phyloP scores from a whole-genome alignment of 1,140 invertebrate species.

The Drosophila tsacasi region DNA sequence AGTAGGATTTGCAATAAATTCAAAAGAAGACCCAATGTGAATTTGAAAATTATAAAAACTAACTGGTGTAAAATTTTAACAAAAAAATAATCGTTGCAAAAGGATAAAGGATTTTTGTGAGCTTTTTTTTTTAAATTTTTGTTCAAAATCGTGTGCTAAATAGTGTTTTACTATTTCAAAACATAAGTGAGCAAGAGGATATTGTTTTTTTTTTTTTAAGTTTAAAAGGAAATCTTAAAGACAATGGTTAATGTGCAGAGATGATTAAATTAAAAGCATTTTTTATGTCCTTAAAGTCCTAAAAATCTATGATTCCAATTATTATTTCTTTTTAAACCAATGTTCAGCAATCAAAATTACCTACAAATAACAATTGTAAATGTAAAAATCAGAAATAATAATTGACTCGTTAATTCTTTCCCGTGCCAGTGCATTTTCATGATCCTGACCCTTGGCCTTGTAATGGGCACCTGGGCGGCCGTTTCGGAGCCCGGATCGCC shows the following conservation, averaged over 20 bases:
- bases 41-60: no score
- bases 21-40: not conserved
- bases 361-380: not conserved
- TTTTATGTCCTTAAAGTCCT: no score
- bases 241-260: not conserved
- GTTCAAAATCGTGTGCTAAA: not conserved
- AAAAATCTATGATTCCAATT: not conserved
- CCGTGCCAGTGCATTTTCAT: slow-evolving; percentile 62
- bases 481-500: slow-evolving; percentile 49
- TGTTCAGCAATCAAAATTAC: not conserved
- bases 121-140: not conserved
- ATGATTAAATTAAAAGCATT: no score
- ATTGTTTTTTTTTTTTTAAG: not conserved
- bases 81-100: no score
- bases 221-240: not conserved
- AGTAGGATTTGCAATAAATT: not conserved
- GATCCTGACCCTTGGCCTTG: slow-evolving; percentile 58
- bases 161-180: not conserved
- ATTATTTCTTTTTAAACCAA: not conserved
- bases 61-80: not conserved
- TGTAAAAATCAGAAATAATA: not conserved
- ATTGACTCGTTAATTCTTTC: not conserved
- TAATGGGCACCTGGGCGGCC: slow-evolving; percentile 55
- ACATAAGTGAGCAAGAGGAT: not conserved
- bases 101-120: not conserved